phyloP scores from a whole-genome alignment of 2,797 vertebrate genomes.

The Hemitrygon akajei region DNA sequence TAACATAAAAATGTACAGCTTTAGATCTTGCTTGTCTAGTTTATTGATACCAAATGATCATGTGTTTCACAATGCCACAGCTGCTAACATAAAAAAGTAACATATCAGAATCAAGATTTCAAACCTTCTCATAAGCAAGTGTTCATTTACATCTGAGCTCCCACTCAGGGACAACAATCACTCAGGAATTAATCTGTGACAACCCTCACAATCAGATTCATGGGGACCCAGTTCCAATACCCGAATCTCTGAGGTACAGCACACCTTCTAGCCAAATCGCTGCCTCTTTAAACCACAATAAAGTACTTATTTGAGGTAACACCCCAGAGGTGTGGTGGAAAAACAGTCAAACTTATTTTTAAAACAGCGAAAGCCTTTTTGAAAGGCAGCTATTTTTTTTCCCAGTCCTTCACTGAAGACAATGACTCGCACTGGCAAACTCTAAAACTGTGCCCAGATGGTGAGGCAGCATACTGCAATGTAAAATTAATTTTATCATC shows the following conservation, averaged over 20 bases:
- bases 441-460: neutral
- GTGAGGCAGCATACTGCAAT: neutral
- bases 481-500: neutral
- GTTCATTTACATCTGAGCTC: neutral
- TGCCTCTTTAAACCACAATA: neutral
- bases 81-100: neutral
- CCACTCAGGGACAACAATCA: neutral
- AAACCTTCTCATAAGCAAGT: neutral
- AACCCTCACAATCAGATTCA: neutral
- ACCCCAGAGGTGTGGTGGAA: neutral
- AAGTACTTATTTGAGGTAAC: neutral
- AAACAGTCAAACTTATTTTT: neutral
- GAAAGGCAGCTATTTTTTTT: too few relatives aligned
- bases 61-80: neutral
- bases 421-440: neutral
- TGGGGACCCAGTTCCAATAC: neutral
- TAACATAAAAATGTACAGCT: neutral
- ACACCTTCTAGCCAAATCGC: neutral
- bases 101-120: neutral
- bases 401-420: neutral
- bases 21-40: neutral
- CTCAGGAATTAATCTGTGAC: too few relatives aligned
- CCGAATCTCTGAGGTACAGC: neutral
- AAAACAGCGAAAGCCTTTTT: neutral
- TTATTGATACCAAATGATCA: too few relatives aligned